Conservation (phyloP, 2,888 invertebrate species). For the Watsonalla binaria region DNA sequence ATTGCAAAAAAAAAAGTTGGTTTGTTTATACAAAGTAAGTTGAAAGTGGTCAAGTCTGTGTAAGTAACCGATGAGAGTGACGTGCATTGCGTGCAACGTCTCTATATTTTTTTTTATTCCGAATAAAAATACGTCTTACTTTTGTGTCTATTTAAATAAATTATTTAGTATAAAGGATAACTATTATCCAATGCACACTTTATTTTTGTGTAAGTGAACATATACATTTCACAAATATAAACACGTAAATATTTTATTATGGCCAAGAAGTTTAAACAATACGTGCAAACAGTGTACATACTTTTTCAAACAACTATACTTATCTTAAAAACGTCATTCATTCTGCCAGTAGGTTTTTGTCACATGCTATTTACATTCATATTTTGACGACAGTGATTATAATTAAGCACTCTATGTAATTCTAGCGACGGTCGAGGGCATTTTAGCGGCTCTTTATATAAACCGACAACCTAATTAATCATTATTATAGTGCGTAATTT, state of each 20-base stretch:
- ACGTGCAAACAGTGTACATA: slow-evolving; percentile 6
- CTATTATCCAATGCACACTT: no score
- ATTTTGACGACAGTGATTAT: slow-evolving; percentile 1
- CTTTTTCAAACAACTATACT: slow-evolving; percentile 22
- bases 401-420: not conserved
- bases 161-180: no score
- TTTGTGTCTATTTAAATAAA: no score
- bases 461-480: not conserved
- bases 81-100: no score
- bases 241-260: not conserved
- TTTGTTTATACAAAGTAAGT: no score
- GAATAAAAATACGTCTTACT: no score
- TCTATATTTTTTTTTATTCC: no score
- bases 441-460: slow-evolving; percentile 1
- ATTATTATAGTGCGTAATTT: not conserved
- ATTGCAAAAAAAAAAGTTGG: no score
- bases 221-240: not conserved
- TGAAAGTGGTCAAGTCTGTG: no score
- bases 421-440: not conserved
- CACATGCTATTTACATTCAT: slow-evolving; percentile 35
- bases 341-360: slow-evolving; percentile 30
- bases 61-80: no score
- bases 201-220: no score
- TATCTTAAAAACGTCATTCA: slow-evolving; percentile 32
- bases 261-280: not conserved